These are phyloP conservation scores for Linurgus olivaceus DNA, from an alignment of 2,797 vertebrate species.

Conservation along the genomic window DNA sequence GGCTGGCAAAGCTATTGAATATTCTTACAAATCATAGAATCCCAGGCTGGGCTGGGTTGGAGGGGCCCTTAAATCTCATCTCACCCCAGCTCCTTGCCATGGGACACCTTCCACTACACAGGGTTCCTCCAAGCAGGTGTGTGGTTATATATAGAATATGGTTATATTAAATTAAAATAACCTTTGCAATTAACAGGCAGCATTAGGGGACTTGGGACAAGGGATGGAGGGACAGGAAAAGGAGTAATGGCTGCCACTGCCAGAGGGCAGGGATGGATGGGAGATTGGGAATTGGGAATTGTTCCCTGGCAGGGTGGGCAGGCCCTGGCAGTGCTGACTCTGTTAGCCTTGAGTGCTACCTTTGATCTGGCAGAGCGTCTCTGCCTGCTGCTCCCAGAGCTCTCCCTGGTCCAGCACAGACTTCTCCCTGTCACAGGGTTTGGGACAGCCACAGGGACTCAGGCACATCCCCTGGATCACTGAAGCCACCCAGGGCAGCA, in stretches of 20 bases:
- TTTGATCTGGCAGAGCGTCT: not conserved
- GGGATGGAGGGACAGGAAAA: not conserved
- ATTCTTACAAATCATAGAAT: not conserved
- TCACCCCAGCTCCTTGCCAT: not conserved
- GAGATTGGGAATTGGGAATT: not conserved
- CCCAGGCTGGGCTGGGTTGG: not conserved
- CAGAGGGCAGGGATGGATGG: not conserved
- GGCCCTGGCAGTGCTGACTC: not conserved
- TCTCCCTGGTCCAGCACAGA: not conserved
- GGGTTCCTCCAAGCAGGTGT: not conserved
- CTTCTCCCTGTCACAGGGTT: not conserved
- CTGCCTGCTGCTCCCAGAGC: accelerated
- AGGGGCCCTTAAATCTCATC: not conserved
- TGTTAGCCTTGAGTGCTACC: accelerated
- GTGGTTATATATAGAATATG: not conserved
- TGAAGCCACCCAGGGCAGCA: not conserved
- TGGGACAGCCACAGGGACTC: not conserved
- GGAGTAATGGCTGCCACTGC: accelerated
- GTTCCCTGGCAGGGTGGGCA: not conserved
- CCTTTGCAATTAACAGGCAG: not conserved
- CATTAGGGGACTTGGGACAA: not conserved
- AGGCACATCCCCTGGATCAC: not conserved
- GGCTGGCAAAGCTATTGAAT: not conserved
- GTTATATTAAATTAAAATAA: not conserved
- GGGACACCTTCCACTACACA: not conserved